Evolutionary conservation across 2,797 vertebrate species (phyloP), one percentile per base, ranked within the genome.

Genomic region (Craterocephalus amniculus): DNA sequence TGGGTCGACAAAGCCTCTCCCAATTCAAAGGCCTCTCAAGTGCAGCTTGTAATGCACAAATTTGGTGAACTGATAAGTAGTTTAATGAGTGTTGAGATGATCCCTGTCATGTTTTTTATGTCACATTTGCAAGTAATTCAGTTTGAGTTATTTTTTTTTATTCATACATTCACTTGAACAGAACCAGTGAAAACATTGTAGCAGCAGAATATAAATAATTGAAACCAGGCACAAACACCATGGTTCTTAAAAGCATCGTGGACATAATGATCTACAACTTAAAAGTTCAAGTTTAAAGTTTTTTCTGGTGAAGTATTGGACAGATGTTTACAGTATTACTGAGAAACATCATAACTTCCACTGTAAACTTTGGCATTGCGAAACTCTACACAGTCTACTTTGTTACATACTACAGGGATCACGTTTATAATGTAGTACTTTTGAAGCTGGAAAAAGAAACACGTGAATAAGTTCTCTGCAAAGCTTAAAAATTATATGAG

Each of bases 121-220:
- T 11, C 69, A 7, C 45, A 67, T 65, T 75, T 70, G 38, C 0
- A n/a, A 4, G 35, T 49, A 26, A 48, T 67, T 58, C 32, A 54
- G 38, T 35, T 80, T 54, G 51, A 80, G 56, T 74, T 58, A 48
- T 40, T 22, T 48, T 48, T 3, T n/a, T 45, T 45, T n/a, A 22
- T 45, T 45, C 51, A 58, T 38, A 32, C 49, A 22, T 57, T 64
- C 60, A 58, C 43, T 59, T 54, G 40, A 76, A 57, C 36, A 27
- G 38, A 22, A 31, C 52, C 55, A 52, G 63, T 12, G 22, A 69
- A 70, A 77, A 77, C 1, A 0, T 22, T 64, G 31, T 36, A 24
- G 32, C 34, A 67, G 54, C 34, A 67, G 54, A 27, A 77, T 60
- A n/a, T 60, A 72, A 76, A 79, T 71, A 67, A 68, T 69, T 9